Percentiles rank a stretch among this genome's conserved stretches.
Conservation (phyloP, 2,888 invertebrate genomes). For the Sycophila texana region DNA sequence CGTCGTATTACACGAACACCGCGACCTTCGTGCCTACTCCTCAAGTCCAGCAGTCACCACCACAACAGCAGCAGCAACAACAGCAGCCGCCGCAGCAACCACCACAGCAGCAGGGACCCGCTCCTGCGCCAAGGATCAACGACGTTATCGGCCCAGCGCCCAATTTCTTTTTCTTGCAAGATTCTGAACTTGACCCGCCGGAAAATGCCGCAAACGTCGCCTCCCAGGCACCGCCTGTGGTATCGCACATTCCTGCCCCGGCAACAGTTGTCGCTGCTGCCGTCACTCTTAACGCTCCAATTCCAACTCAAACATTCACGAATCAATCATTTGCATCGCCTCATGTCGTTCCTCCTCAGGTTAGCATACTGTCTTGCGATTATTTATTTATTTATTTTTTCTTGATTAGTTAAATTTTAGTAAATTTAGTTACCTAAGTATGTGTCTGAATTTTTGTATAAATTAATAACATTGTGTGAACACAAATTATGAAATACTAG, state of each 20-base stretch:
- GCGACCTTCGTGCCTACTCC: slow-evolving; percentile 78
- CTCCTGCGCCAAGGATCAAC: slow-evolving; percentile 79
- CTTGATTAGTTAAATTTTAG: too few relatives aligned
- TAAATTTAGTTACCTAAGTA: too few relatives aligned
- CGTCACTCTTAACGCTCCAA: slow-evolving; percentile 77
- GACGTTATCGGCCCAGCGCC: slow-evolving; percentile 86
- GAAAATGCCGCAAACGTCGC: slow-evolving; percentile 68
- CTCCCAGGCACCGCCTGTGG: slow-evolving; percentile 71
- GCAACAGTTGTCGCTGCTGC: slow-evolving; percentile 51
- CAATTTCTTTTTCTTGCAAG: slow-evolving; percentile 90
- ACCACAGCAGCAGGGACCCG: slow-evolving; percentile 29
- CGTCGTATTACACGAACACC: slow-evolving; percentile 72
- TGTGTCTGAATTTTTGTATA: too few relatives aligned
- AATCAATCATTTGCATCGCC: slow-evolving; percentile 85
- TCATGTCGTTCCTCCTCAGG: slow-evolving; percentile 67
- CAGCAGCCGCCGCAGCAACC: slow-evolving; percentile 53
- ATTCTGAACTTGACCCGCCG: slow-evolving; percentile 86
- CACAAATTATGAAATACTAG: not conserved
- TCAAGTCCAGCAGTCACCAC: slow-evolving; percentile 58
- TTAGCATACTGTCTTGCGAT: not conserved
- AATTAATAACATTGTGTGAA: too few relatives aligned
- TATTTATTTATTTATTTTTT: not conserved
- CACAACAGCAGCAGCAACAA: slow-evolving; percentile 59
- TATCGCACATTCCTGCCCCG: slow-evolving; percentile 73
- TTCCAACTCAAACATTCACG: slow-evolving; percentile 90